Percentiles rank a stretch among this genome's conserved stretches.
Evolutionary conservation across 30 jellyfish, hydroid and myxozoan genomes (phyloP).

Genomic region (Hydractinia echinata): DNA sequence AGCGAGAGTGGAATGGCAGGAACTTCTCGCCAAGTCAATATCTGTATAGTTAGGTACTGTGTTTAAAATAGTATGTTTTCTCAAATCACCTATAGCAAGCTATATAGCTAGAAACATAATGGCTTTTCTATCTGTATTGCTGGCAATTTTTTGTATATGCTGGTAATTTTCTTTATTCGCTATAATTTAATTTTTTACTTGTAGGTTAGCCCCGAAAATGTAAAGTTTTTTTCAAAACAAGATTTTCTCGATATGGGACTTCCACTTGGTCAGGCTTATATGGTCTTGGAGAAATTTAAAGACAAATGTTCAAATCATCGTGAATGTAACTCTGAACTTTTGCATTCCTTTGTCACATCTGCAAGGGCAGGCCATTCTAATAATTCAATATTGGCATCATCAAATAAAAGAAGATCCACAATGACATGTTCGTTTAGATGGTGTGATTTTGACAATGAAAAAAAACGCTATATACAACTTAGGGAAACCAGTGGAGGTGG

Average conservation of each 20-base stretch:
- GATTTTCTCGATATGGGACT: not conserved
- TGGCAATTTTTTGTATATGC: no score
- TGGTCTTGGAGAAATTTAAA: not conserved
- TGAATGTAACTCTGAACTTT: not conserved
- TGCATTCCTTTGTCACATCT: not conserved
- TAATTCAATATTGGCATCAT: not conserved
- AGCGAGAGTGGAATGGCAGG: no score
- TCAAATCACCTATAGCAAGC: no score
- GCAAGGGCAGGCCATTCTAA: not conserved
- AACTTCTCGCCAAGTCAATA: no score
- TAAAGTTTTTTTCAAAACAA: not conserved
- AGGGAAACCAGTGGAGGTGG: constrained; percentile 8
- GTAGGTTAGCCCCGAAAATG: no score
- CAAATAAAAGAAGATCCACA: not conserved
- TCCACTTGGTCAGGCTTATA: not conserved
- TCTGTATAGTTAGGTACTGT: no score
- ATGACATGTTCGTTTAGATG: not conserved
- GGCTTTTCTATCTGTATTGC: no score
- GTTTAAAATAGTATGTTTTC: no score
- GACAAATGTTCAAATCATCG: not conserved
- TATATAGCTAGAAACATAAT: no score
- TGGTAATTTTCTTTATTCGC: no score
- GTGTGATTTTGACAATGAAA: not conserved
- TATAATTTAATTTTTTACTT: no score
- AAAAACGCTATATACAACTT: not conserved